Evolutionary conservation across 2,888 invertebrate genomes (phyloP).

Genomic region (Agrochola circellaris): DNA sequence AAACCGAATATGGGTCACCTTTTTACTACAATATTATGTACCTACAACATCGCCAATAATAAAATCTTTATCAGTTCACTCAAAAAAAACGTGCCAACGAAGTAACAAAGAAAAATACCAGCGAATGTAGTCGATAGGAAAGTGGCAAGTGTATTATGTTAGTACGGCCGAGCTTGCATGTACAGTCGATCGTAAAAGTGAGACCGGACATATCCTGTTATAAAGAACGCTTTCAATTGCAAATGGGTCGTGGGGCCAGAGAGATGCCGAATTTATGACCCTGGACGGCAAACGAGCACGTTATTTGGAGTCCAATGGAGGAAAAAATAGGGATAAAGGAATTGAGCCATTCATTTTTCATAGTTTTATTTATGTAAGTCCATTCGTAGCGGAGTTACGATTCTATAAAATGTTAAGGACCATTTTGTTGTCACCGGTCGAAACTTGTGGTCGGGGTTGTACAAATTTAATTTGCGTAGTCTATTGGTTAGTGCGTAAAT

Average conservation of each 20-base stretch:
- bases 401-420: conserved; percentile 77
- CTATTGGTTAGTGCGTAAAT: conserved; percentile 22
- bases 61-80: neutral
- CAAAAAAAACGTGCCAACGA: conserved; percentile 7
- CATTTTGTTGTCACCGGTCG: conserved; percentile 51
- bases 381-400: conserved; percentile 78
- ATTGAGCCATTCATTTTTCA: conserved; percentile 85
- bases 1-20: neutral
- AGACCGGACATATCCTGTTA: conserved; percentile 85
- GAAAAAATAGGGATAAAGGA: conserved; percentile 84
- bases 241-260: conserved; percentile 85
- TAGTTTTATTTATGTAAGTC: conserved; percentile 86
- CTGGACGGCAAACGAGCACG: conserved; percentile 82
- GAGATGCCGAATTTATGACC: conserved; percentile 85
- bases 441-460: conserved; percentile 52
- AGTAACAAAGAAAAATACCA: conserved; percentile 41
- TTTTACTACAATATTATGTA: neutral
- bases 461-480: conserved; percentile 53
- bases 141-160: conserved; percentile 59
- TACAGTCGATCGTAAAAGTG: conserved; percentile 80
- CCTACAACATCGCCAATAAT: neutral
- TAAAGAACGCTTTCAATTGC: conserved; percentile 89
- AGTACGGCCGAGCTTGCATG: conserved; percentile 57
- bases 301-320: conserved; percentile 84
- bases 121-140: conserved; percentile 41